A percentile compares a stretch with the other conserved stretches of the same genome.
These are phyloP conservation scores for Thysanoteuthis rhombus DNA, from an alignment of 2,888 invertebrate species.

Conservation along the genomic window DNA sequence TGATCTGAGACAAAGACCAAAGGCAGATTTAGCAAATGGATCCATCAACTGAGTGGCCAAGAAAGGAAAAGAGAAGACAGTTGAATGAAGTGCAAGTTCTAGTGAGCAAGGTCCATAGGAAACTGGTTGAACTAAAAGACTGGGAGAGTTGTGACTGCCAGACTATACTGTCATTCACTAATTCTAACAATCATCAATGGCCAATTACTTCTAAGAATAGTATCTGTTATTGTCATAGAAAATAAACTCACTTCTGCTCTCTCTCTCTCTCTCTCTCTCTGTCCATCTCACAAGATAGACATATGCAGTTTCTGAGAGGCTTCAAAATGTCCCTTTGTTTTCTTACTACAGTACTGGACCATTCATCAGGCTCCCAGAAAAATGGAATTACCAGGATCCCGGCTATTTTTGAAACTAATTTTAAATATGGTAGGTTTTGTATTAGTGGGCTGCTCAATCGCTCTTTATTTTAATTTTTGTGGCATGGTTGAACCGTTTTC, in stretches of 20 bases:
- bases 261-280: background rate
- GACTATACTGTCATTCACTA: background rate
- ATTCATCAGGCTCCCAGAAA: too few species aligned
- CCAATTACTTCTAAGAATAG: background rate
- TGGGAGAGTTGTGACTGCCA: background rate
- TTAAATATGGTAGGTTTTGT: too few species aligned
- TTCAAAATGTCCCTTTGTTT: too few species aligned
- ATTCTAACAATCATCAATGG: background rate
- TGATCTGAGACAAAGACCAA: background rate
- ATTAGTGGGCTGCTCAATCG: too few species aligned
- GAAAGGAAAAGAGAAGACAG: background rate
- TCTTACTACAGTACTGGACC: too few species aligned
- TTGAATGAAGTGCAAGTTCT: background rate
- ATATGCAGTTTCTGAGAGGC: too few species aligned
- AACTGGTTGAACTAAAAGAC: background rate
- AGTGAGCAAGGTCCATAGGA: background rate
- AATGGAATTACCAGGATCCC: too few species aligned
- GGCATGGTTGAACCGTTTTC: too few species aligned
- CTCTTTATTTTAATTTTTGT: too few species aligned
- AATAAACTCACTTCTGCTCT: background rate
- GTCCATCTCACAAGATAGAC: background rate
- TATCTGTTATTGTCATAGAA: background rate
- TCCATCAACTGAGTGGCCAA: background rate
- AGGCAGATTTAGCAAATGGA: background rate
- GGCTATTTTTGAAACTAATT: too few species aligned